Evolutionary conservation across 1,140 invertebrate species (phyloP).

Genomic region (Meteorus sp.): DNA sequence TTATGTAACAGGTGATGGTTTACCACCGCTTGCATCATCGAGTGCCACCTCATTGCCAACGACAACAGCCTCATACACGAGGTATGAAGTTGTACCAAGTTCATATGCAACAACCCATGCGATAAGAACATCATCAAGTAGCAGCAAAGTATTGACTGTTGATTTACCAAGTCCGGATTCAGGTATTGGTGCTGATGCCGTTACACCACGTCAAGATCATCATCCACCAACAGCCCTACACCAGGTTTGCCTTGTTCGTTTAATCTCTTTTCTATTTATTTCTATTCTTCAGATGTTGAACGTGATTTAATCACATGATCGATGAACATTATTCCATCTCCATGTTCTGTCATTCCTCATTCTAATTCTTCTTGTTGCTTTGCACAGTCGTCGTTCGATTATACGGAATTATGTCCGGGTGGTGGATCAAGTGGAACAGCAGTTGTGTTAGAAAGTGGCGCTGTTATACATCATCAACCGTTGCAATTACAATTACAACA

Average conservation of each 20-base stretch:
- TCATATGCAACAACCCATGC: constrained; percentile 54
- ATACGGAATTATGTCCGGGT: constrained; percentile 80
- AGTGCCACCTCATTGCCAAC: constrained; percentile 51
- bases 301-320: no score
- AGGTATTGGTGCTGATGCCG: constrained; percentile 87
- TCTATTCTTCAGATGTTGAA: no score
- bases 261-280: no score
- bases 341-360: no score
- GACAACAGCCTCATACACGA: constrained; percentile 54
- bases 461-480: constrained; percentile 55
- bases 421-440: constrained; percentile 49
- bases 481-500: constrained; percentile 53
- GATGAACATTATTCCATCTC: no score
- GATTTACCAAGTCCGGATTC: constrained; percentile 90
- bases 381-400: constrained; percentile 78
- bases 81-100: constrained; percentile 56
- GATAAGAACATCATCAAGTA: constrained; percentile 57
- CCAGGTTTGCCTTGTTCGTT: constrained; percentile 86
- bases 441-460: constrained; percentile 53
- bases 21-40: constrained; percentile 56
- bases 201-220: constrained; percentile 85
- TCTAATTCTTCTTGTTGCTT: no score
- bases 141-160: constrained; percentile 78
- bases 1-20: constrained; percentile 49
- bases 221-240: constrained; percentile 65